A percentile compares a stretch with the other conserved stretches of the same genome.
These are phyloP conservation scores for Molossus molossus DNA, from an alignment of 2,797 vertebrate species.

Conservation along the genomic window DNA sequence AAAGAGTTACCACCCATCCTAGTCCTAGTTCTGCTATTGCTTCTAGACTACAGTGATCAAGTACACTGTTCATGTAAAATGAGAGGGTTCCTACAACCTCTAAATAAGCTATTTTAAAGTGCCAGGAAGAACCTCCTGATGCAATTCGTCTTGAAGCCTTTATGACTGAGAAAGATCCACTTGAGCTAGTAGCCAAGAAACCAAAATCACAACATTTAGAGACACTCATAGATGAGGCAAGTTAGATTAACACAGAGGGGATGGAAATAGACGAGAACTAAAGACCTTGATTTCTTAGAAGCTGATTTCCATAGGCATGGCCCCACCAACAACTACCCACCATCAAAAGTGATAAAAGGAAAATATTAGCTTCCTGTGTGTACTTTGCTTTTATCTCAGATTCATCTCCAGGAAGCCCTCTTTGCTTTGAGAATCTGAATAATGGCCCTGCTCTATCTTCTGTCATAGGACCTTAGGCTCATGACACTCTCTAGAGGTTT, in stretches of 20 bases:
- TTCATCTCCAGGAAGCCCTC: conserved; percentile 71
- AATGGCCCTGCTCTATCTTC: not conserved
- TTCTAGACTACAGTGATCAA: not conserved
- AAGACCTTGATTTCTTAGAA: conserved; percentile 69
- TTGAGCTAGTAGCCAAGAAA: not conserved
- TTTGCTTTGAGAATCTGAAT: not conserved
- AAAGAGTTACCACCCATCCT: not conserved
- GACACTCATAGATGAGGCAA: not conserved
- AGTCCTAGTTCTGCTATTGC: not conserved
- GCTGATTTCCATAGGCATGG: not conserved
- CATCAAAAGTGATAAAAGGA: conserved; percentile 65
- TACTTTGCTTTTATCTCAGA: conserved; percentile 58
- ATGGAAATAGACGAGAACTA: not conserved
- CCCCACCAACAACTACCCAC: not conserved
- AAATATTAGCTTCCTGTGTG: conserved; percentile 61
- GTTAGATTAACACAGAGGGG: not conserved
- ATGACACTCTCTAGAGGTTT: not conserved
- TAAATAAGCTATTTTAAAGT: not conserved
- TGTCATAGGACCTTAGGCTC: not conserved
- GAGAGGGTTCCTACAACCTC: not conserved
- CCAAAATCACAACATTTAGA: not conserved
- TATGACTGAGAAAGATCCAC: not conserved
- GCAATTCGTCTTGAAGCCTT: conserved; percentile 37
- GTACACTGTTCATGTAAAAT: not conserved
- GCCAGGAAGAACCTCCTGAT: not conserved